Percentiles rank a stretch among this genome's conserved stretches.
These are phyloP conservation scores for Neopipo cinnamomea DNA, from an alignment of 2,113 vertebrate genomes.

Conservation along the genomic window DNA sequence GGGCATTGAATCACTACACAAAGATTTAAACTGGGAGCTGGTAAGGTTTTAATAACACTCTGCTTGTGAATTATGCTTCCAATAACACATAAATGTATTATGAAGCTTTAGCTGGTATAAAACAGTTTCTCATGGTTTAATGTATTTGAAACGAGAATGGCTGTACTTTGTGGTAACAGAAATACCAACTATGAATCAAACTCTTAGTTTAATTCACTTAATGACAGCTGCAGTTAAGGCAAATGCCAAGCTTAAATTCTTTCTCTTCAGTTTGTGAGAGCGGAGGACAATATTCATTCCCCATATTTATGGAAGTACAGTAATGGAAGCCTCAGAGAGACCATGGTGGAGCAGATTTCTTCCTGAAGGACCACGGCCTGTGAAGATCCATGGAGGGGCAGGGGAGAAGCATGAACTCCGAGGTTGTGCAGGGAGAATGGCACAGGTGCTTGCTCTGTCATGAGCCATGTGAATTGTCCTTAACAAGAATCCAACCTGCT, in stretches of 20 bases:
- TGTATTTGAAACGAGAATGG: neutral
- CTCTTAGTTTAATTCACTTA: neutral
- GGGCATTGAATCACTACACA: neutral
- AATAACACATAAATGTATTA: slow-evolving; percentile 31
- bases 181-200: slow-evolving; percentile 18
- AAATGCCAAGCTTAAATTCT: neutral
- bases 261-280: neutral
- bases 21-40: slow-evolving; percentile 27
- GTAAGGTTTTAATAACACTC: slow-evolving; percentile 22
- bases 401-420: rapidly evolving
- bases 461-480: rapidly evolving
- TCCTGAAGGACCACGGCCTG: neutral
- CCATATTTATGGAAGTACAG: neutral
- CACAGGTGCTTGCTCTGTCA: no score
- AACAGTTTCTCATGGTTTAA: neutral
- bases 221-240: neutral
- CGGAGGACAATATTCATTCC: neutral
- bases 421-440: rapidly evolving
- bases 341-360: rapidly evolving
- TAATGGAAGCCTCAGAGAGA: neutral
- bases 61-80: slow-evolving; percentile 1
- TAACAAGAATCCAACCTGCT: neutral
- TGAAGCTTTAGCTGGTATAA: neutral
- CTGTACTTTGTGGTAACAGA: slow-evolving; percentile 13
- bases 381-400: rapidly evolving